Evolutionary conservation across 2,888 invertebrate species (phyloP), one percentile per base, ranked within the genome.

Genomic region (Anoplius nigerrimus): DNA sequence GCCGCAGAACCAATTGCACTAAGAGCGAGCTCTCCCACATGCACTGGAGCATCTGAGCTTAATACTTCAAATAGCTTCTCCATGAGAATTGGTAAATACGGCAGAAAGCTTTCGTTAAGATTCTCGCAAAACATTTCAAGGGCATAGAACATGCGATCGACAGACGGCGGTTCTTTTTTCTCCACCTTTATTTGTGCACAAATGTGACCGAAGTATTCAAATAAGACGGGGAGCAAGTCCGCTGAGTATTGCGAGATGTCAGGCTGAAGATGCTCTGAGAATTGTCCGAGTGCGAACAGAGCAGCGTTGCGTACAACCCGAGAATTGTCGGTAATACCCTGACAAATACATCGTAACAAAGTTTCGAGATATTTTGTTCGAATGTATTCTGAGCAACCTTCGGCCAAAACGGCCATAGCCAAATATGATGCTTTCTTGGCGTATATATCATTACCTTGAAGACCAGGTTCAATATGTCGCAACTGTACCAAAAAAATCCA

Each of bases 41-140:
- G 91, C 8, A 92, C 87, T 0, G 93, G 91, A 72, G 90, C 89
- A 48, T 92, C 91, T 22, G 88, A 88, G 63, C 90, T 90, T 58
- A 94, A 82, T 18, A 92, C 91, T 45, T 91, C 91, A 69, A 95
- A 91, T 15, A 95, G 89, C 65, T 92, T 91, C 58, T 93, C 92
- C 94, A 95, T 95, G 48, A 95, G 88, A 0, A 91, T 89, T 0
- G 94, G 93, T 66, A 95, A 89, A 85, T 94, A 94, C 0, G 94
- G 94, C 58, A 93, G 86, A 45, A 95, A 89, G n/a, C 92, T 93
- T 59, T 93, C 92, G 73, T 93, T 93, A 48, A 95, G 89, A 88
- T 95, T 94, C 86, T 95, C 94, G 82, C 94, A 94, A 84, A 95
- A 95, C 68, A 93, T 93, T 87, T 95, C 95, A 70, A 95, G 86